Percentiles rank a stretch among this genome's conserved stretches.
These are phyloP conservation scores for Petrolisthes cinctipes DNA, from an alignment of 2,888 invertebrate species.

Conservation along the genomic window DNA sequence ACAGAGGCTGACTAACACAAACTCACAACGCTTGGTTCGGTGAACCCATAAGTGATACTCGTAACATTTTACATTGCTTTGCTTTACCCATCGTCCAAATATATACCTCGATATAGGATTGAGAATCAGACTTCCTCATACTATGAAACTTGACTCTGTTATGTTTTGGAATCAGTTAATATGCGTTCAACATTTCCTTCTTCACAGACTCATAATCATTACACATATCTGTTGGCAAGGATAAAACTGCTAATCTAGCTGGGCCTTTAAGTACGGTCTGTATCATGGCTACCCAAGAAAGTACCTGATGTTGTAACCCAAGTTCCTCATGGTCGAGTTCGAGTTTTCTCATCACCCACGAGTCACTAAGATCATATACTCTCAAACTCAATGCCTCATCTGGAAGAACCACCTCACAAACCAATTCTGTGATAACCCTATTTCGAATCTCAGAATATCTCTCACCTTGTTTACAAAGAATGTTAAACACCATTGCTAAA, in stretches of 20 bases:
- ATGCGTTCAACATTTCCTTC: neutral
- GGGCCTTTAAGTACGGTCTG: neutral
- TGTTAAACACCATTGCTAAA: no score
- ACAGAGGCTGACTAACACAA: no score
- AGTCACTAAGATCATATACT: neutral
- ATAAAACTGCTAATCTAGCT: neutral
- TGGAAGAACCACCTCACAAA: neutral
- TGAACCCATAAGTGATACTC: no score
- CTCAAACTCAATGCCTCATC: neutral
- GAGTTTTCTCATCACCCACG: neutral
- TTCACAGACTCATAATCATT: neutral
- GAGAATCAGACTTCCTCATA: neutral
- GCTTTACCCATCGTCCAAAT: no score
- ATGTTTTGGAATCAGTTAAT: neutral
- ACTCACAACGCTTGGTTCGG: no score
- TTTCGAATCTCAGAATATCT: neutral
- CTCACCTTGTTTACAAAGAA: no score
- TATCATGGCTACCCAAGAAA: neutral
- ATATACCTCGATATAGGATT: no score
- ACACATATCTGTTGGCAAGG: neutral
- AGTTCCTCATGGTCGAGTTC: neutral
- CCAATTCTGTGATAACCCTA: neutral
- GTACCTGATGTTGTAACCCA: neutral
- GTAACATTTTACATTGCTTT: no score
- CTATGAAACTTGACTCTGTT: neutral